These are phyloP conservation scores for Choristoneura fumiferana DNA, from an alignment of 1,140 invertebrate species.

Conservation along the genomic window DNA sequence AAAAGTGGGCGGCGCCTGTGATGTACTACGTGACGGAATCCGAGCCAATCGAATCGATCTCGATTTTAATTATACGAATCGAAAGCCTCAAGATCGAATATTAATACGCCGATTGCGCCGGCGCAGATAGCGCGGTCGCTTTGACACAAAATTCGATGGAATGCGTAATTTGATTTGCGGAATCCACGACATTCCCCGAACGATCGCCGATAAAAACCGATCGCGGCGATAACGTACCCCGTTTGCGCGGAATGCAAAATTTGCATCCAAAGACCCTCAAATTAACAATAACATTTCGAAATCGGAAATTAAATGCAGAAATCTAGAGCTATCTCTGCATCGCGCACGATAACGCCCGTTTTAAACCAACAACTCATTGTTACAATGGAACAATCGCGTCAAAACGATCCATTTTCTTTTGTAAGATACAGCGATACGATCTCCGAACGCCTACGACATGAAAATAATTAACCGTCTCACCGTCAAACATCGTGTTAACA, in stretches of 20 bases:
- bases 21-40: slow-evolving; percentile 69
- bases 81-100: slow-evolving; percentile 64
- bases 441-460: slow-evolving; percentile 60
- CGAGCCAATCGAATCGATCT: slow-evolving; percentile 67
- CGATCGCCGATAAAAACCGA: slow-evolving; percentile 26
- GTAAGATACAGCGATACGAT: slow-evolving; percentile 36
- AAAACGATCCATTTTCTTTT: slow-evolving; percentile 58
- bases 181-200: slow-evolving; percentile 59
- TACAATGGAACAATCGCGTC: slow-evolving; percentile 39
- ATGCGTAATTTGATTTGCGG: slow-evolving; percentile 62
- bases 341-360: slow-evolving; percentile 6
- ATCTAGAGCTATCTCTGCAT: slow-evolving; percentile 27
- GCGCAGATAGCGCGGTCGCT: slow-evolving; percentile 46
- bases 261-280: slow-evolving; percentile 4
- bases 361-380: slow-evolving; percentile 35
- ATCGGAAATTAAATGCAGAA: slow-evolving; percentile 41
- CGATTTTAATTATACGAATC: slow-evolving; percentile 75
- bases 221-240: slow-evolving; percentile 51
- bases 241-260: slow-evolving; percentile 57
- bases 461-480: slow-evolving; percentile 72
- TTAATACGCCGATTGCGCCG: slow-evolving; percentile 68
- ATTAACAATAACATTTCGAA: slow-evolving; percentile 20
- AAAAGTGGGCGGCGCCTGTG: slow-evolving; percentile 66
- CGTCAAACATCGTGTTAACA: slow-evolving; percentile 69
- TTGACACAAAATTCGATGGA: slow-evolving; percentile 36